Evolutionary conservation across 2,888 invertebrate species (phyloP), one percentile per base, ranked within the genome.

Genomic region (Clepsis dumicolana): DNA sequence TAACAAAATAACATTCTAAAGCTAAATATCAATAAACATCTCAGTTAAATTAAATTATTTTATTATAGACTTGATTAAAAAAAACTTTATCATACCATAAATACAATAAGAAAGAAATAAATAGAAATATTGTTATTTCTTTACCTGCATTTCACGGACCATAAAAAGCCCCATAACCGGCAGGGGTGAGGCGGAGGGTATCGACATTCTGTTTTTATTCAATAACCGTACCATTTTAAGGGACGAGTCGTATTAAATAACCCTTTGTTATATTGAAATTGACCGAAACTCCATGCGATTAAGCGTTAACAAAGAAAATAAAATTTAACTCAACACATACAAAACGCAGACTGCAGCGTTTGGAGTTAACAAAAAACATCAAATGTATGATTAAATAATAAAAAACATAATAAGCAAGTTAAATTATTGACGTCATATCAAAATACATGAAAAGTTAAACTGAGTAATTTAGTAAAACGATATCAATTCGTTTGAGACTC

Each of bases 241-340:
- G 77, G 76, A 80, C 76, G 81, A 80, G 77, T 88, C 84, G 75
- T 80, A 79, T 87, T 86, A 81, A 84, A 76, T 80, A 80, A 84
- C 79, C 84, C 82, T 85, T 88, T 87, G 86, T 86, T 88, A 80
- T 86, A 83, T 81, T 86, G 79, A 86, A 87, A 88, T 89, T 83
- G 86, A 84, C 82, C 84, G 84, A 80, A 85, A 78, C 83, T 77
- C 75, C 70, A 77, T 74, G 73, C 76, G 76, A 80, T 79, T 78
- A 80, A 76, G 72, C 75, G 69, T 71, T 63, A 63, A 68, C 68
- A 64, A 68, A 52, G 52, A 64, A 64, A 59, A 63, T 44, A 64
- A 70, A 59, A 61, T 64, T 61, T 61, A 53, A 60, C 27, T 18
- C 41, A 4, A n/a, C 16, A 0, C 14, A 52, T 57, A 24, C 41